Evolutionary conservation across 2,888 invertebrate species (phyloP), one percentile per base, ranked within the genome.

Genomic region (Coronaproctus castanopsis): DNA sequence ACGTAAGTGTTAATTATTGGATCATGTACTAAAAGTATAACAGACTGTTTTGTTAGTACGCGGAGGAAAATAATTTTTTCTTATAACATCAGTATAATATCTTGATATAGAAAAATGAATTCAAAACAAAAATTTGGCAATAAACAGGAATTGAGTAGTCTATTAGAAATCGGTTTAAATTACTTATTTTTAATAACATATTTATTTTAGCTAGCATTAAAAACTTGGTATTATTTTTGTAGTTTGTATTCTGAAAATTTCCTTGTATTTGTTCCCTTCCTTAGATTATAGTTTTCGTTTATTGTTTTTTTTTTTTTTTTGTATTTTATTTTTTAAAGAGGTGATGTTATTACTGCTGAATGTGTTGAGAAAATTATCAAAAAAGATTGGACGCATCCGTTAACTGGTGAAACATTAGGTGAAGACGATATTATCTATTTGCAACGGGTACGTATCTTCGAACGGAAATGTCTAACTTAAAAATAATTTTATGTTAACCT

Each of bases 301-400:
- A 18, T 19, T 51, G 24, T 52, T 21, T 61, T 54, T 52, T 36
- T 52, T 53, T 21, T 18, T 14, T 48, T 61, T 21, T 60, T 55
- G 57, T 60, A 50, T 68, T n/a, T n/a, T n/a, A n/a, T n/a, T n/a
- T 72, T 70, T 73, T 78, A 66, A 69, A 95, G 95, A 0, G 96
- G 97, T 1, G 83, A 89, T 75, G 90, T 98, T 3, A 86, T 98
- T 1, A 96, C 96, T 1, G 78, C 90, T 81, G 95, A 96, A 70
- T 96, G 95, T 74, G 83, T 95, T 2, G 95, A 97, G 67, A 95
- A 92, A 70, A 78, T 98, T 19, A 90, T 99, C 58, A 91, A 87
- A 68, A 93, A 90, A 68, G 97, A 98, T 71, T 92, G 91, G 95
- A 75, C 87, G 21, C 95, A 98, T 75, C 98, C 98, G 0, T 76